Evolutionary conservation across 1,140 invertebrate genomes (phyloP).

Genomic region (Drosophila sturtevanti): DNA sequence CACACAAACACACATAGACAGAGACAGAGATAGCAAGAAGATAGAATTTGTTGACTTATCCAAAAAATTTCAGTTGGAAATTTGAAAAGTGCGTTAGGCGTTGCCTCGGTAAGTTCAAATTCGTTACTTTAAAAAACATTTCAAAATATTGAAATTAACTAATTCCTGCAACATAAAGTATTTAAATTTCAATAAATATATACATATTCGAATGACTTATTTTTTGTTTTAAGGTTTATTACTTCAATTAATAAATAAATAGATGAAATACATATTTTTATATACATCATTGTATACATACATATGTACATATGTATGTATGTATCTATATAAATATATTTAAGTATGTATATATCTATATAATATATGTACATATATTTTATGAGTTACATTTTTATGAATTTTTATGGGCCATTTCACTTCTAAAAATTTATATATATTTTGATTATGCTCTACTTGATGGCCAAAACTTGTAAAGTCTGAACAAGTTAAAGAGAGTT

Average conservation of each 20-base stretch:
- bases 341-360: no score
- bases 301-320: no score
- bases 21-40: background rate
- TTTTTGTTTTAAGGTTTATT: background rate
- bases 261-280: no score
- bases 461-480: conserved; percentile 6
- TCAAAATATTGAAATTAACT: no score
- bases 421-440: background rate
- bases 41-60: conserved; percentile 9
- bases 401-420: background rate
- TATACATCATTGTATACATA: no score
- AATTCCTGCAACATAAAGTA: no score
- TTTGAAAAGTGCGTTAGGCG: conserved; percentile 42
- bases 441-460: conserved; percentile 29
- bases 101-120: conserved; percentile 13
- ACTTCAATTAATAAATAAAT: no score
- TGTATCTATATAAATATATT: no score
- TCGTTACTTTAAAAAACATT: no score
- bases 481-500: background rate
- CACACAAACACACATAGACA: background rate
- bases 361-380: background rate
- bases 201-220: no score
- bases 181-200: no score
- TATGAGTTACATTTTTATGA: background rate
- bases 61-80: conserved; percentile 29